Conservation (phyloP, 2,888 invertebrate genomes). For the Acronicta alni region DNA sequence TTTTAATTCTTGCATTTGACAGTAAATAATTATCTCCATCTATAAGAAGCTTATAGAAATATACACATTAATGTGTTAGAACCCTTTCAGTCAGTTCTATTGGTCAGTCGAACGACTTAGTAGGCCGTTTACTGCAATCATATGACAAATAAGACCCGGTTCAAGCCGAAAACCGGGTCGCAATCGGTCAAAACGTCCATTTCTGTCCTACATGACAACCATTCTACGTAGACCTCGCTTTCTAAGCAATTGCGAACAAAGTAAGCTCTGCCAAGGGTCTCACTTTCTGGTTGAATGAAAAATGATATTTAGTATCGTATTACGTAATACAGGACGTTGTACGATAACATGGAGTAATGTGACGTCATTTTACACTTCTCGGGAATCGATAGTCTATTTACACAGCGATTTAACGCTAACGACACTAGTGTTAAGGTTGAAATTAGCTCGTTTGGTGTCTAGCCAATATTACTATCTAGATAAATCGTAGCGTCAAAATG, state of each 20-base stretch:
- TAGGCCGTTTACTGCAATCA: conserved; percentile 51
- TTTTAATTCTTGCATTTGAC: conserved; percentile 16
- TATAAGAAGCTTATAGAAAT: conserved; percentile 17
- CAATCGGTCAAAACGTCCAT: conserved; percentile 64
- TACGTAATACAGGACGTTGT: conserved; percentile 55
- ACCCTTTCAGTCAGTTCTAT: conserved; percentile 44
- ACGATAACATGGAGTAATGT: conserved; percentile 58
- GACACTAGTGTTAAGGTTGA: conserved; percentile 29
- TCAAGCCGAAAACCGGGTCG: conserved; percentile 57
- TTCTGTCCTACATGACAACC: conserved; percentile 45
- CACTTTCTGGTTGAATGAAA: conserved; percentile 45
- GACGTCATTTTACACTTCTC: conserved; percentile 57
- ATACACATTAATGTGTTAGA: conserved; percentile 20
- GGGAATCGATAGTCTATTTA: conserved; percentile 33
- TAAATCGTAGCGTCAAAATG: conserved; percentile 46
- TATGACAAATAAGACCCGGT: conserved; percentile 56
- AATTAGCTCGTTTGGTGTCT: conserved; percentile 29
- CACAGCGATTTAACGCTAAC: conserved; percentile 31
- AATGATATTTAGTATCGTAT: conserved; percentile 56
- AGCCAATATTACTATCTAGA: conserved; percentile 49
- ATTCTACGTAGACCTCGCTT: conserved; percentile 32
- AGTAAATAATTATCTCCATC: conserved; percentile 41
- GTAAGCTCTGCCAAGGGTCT: conserved; percentile 22
- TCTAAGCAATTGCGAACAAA: conserved; percentile 10
- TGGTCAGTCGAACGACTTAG: conserved; percentile 36